Conservation (phyloP, 2,888 invertebrate genomes). For the Nowickia ferox region DNA sequence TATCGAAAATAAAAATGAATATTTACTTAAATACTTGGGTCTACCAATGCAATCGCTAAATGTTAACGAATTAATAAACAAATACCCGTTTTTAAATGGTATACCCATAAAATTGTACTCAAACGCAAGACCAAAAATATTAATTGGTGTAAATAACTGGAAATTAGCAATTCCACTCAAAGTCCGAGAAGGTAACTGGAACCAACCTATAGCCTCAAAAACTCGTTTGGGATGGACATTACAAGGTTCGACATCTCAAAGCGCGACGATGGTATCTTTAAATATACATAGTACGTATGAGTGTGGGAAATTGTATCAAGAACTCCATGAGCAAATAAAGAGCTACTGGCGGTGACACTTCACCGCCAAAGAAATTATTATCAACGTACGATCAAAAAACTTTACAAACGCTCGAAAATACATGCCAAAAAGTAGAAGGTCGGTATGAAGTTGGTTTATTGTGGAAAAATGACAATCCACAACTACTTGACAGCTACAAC, state of each 20-base stretch:
- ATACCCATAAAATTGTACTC: conserved; percentile 24
- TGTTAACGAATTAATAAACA: not conserved
- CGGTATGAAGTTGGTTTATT: conserved; percentile 52
- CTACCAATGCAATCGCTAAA: conserved; percentile 29
- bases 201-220: conserved; percentile 31
- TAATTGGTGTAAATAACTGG: conserved; percentile 55
- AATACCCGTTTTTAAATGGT: not conserved
- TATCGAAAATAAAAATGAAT: conserved; percentile 13
- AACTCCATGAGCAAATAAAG: conserved; percentile 26
- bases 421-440: conserved; percentile 14
- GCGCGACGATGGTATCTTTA: not conserved
- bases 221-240: conserved; percentile 7
- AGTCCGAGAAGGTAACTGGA: conserved; percentile 37
- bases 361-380: not conserved
- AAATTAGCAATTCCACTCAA: conserved; percentile 50
- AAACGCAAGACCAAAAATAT: conserved; percentile 39
- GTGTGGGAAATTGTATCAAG: conserved; percentile 11
- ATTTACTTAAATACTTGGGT: conserved; percentile 20
- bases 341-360: not conserved
- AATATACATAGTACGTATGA: conserved; percentile 15
- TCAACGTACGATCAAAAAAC: conserved; percentile 58
- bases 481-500: conserved; percentile 57
- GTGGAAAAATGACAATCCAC: conserved; percentile 57
- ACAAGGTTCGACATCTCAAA: not conserved
- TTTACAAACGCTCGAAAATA: conserved; percentile 49